Base-by-base conservation (phyloP, 2,888 invertebrate species). In the Anthrax anthrax region DNA sequence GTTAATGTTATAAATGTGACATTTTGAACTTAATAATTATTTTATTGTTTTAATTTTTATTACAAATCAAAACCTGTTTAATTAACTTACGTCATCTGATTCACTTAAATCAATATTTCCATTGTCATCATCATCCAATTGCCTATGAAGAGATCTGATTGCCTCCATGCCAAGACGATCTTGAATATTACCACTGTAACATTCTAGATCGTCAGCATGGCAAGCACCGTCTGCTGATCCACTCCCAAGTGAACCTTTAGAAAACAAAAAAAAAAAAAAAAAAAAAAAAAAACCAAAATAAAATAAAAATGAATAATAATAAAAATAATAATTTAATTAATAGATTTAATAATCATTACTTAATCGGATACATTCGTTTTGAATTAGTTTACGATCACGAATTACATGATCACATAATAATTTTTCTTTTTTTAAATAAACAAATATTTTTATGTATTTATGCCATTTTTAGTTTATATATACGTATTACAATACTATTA, bases 71-170 rank as follows among this genome's bases (percentile, higher is more conserved):
- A n/a, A n/a, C n/a, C n/a, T n/a, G n/a, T n/a, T n/a, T n/a, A n/a
- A n/a, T n/a, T n/a, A 32, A 73, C 82, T 76, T 71, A 95, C 95
- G 74, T 95, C 96, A 70, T 94, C 91, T 54, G 96, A 96, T 76
- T 98, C 97, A 54, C 88, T 84, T 52, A 94, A 78, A 71, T 98
- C 97, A 54, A 98, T 89, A 67, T 91, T 91, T 51, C 97, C 97
- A 71, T 96, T 92, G 57, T 88, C 87, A 73, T 98, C 97, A 65
- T 98, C 97, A 66, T 98, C 97, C 55, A 98, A 76, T 66, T 95
- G 91, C 53, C 82, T 76, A 72, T 98, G 97, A 39, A 98, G 78
- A 55, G 84, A 81, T 53, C 79, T 80, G 62, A 98, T 95, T 47
- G 97, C 95, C 65, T 94, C 94, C 62, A 91, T 80, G 27, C 91